These are phyloP conservation scores for Philotrypesis tridentata DNA, from an alignment of 1,140 invertebrate species.

Conservation along the genomic window DNA sequence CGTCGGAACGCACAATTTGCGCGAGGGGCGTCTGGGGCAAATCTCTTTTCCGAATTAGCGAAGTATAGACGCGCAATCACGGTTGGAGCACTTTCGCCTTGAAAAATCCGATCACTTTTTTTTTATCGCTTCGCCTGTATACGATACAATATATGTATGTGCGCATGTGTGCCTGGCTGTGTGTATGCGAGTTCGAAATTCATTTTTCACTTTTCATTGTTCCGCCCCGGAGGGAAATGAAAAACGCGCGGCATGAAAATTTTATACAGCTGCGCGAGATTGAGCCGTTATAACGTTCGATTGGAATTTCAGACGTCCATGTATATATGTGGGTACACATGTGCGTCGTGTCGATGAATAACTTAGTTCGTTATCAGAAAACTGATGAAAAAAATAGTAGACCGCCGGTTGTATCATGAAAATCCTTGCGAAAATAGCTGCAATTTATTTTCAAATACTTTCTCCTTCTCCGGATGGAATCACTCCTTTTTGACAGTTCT, in stretches of 20 bases:
- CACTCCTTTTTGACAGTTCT: background rate
- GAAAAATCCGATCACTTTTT: background rate
- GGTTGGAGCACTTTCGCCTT: background rate
- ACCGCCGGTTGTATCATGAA: background rate
- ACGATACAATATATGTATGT: too few species aligned
- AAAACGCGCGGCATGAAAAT: background rate
- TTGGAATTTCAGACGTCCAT: background rate
- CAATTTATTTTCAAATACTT: background rate
- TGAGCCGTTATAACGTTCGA: slow-evolving; percentile 3
- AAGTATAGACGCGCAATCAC: background rate
- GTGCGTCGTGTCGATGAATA: background rate
- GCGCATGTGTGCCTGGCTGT: too few species aligned
- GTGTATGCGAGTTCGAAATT: background rate
- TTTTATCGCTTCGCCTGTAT: too few species aligned
- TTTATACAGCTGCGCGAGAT: background rate
- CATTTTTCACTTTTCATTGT: slow-evolving; percentile 28
- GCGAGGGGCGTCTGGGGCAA: background rate
- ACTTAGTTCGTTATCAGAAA: slow-evolving; percentile 22
- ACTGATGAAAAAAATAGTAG: slow-evolving; percentile 8
- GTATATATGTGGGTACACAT: background rate
- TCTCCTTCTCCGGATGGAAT: background rate
- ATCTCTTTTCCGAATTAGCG: background rate
- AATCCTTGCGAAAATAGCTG: background rate
- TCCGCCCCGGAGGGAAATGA: slow-evolving; percentile 1
- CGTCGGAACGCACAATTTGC: background rate